Evolutionary conservation across 1,140 invertebrate genomes (phyloP), one percentile per base, ranked within the genome.

Genomic region (Atta colombica): DNA sequence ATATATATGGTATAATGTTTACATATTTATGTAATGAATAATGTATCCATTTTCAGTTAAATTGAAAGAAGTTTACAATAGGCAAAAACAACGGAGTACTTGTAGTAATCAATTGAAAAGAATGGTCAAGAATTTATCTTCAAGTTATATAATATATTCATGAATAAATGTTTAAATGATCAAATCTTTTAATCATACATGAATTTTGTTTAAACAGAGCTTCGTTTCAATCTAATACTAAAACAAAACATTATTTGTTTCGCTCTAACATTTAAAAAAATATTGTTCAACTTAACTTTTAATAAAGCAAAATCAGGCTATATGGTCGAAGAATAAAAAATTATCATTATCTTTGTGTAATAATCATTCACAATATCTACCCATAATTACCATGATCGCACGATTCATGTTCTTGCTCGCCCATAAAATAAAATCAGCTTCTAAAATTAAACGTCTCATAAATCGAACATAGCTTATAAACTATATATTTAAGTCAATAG

Each of bases 401-500:
- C 51, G 51, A 71, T 68, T 68, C 28, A 21, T 31, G 8, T 18
- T 55, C n/a, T 10, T 77, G 69, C 16, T 66, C 10, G 12, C 31
- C 28, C 35, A 58, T 81, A 58, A 80, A 66, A 71, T 71, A 81
- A 81, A 58, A 80, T 18, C 61, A 51, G 28, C 10, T 39, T 28
- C 31, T 81, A 81, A 72, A 81, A 81, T 45, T 81, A 81, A 25
- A 65, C 61, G 2, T 71, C 16, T 71, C 53, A n/a, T 81, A 72
- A 81, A 72, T 72, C 49, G 7, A 28, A 81, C 49, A 18, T 81
- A 81, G 51, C 78, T 81, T 84, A 84, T 84, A 84, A 84, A 84
- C 80, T 84, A 84, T 84, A 84, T 84, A 84, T 84, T 84, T 84
- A 84, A 84, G 80, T 84, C 69, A 74, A 84, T 84, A 84, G 69